Base-by-base conservation (phyloP, 2,113 vertebrate species). In the Cyprinodon brontotheroides region DNA sequence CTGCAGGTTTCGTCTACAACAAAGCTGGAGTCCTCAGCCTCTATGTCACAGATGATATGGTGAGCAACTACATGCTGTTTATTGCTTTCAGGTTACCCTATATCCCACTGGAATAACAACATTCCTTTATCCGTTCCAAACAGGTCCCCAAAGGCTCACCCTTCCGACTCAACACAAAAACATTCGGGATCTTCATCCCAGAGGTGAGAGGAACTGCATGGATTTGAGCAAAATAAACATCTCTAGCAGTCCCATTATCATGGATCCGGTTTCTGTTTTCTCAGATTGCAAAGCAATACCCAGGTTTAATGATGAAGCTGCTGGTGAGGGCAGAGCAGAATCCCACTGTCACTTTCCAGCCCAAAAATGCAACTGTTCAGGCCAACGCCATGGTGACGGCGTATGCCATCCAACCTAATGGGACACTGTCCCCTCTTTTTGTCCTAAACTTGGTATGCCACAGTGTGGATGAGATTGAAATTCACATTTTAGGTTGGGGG, bases 31-130 rank as follows among this genome's bases (percentile, higher is more conserved):
- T 53, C 12, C 84, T 95, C 41, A 89, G 77, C 66, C 67, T 94
- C 65, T 81, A 88, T 81, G 82, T 95, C 80, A 95, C 93, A 4
- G 93, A 95, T 8, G 91, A 95, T 74, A 94, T 94, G 94, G 94
- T 94, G 72, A 83, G 89, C 40, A 7, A 4, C n/a, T 0, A 2
- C 5, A 37, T 2, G 40, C 13, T 13, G 38, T 38, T 11, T 5
- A 57, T 4, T 10, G 1, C 36, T 2, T 5, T 4, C n/a, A 3
- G 10, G 29, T 8, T 61, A 40, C 36, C 50, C 2, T 11, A 2
- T 4, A 0, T 68, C 40, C 39, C 8, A 4, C 69, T 70, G 40
- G 82, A 14, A 4, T 14, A 1, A 53, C 0, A 48, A 61, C 3
- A 6, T 22, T 20, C 57, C 53, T 66, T 45, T 1, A 20, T 71